Conservation (phyloP, 2,113 vertebrate genomes). For the Scolopax mira region DNA sequence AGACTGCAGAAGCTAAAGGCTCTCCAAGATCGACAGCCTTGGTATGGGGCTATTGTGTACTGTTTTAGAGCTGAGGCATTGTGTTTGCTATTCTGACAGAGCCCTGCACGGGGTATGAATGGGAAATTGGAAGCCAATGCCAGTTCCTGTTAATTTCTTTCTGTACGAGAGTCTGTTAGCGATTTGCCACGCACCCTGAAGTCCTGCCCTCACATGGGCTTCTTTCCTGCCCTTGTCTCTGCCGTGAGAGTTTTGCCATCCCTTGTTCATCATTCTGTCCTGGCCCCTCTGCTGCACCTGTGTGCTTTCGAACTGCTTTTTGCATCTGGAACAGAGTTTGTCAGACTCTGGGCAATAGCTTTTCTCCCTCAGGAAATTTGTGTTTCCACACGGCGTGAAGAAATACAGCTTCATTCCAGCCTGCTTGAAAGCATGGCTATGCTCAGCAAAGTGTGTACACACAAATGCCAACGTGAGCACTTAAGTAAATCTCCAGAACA, state of each 20-base stretch:
- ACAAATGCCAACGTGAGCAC: fast-evolving
- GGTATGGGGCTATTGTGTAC: constrained; percentile 32
- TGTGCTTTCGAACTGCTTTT: not conserved
- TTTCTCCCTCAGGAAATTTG: not conserved
- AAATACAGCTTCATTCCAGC: not conserved
- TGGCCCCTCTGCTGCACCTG: fast-evolving
- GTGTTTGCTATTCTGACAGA: constrained; percentile 9
- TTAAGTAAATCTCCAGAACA: not conserved
- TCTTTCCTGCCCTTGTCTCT: not conserved
- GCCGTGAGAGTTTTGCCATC: not conserved
- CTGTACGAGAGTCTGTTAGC: not conserved
- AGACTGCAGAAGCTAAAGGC: not conserved
- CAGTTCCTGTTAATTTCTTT: not conserved
- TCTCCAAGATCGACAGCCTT: not conserved
- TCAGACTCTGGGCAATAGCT: not conserved
- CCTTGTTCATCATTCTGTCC: not conserved
- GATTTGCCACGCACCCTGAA: not conserved
- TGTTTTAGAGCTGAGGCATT: constrained; percentile 15
- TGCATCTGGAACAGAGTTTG: not conserved
- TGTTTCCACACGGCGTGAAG: not conserved
- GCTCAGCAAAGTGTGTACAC: not conserved
- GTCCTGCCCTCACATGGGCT: not conserved
- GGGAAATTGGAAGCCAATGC: constrained; percentile 4
- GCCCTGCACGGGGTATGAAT: not conserved
- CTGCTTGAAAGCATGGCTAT: not conserved